Evolutionary conservation across 2,888 invertebrate species (phyloP).

Genomic region (Apamea crenata): DNA sequence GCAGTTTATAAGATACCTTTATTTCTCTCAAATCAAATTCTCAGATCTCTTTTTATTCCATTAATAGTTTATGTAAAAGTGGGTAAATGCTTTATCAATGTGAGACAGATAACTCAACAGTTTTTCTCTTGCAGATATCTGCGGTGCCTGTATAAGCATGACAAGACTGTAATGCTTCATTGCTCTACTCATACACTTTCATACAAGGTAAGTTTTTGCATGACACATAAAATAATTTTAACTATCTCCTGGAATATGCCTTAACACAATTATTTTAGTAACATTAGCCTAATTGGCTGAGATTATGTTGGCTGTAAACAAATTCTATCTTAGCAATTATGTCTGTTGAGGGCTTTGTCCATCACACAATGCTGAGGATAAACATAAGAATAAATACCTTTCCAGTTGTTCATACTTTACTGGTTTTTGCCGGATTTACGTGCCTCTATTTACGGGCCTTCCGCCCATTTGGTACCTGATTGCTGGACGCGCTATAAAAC

Average conservation of each 20-base stretch:
- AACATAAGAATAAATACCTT: neutral
- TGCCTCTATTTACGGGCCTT: neutral
- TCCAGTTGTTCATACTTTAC: neutral
- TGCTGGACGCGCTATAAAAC: neutral
- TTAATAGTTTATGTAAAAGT: neutral
- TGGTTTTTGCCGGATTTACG: neutral
- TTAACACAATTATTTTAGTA: neutral
- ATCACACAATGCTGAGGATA: neutral
- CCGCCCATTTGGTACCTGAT: neutral
- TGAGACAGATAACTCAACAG: neutral
- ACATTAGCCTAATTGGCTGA: neutral
- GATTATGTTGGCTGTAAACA: neutral
- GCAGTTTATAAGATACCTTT: neutral
- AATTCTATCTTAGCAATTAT: no score
- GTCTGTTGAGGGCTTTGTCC: neutral
- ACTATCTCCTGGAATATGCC: neutral
- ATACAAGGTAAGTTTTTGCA: conserved; percentile 18
- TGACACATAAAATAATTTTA: neutral
- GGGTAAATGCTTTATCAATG: neutral
- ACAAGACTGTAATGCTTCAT: neutral
- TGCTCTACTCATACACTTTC: neutral
- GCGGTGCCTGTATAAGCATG: neutral
- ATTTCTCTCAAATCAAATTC: neutral
- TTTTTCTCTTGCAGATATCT: conserved; percentile 30
- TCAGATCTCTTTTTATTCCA: neutral